Conservation (phyloP, 2,888 invertebrate genomes). For the Nemurella pictetii region DNA sequence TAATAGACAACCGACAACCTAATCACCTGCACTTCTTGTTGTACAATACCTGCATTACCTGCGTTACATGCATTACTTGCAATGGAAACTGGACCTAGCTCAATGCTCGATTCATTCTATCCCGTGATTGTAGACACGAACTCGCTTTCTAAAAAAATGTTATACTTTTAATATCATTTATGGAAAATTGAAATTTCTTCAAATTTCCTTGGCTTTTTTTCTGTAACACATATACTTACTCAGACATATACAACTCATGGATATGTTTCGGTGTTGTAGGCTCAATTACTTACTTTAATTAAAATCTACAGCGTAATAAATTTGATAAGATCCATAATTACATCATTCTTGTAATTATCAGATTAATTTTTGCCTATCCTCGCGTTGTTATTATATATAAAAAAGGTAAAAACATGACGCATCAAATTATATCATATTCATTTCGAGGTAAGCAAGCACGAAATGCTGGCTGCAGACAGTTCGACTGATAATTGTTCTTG, state of each 20-base stretch:
- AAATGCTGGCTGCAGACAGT: too few relatives aligned
- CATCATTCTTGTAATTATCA: neutral
- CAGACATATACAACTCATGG: neutral
- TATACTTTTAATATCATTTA: neutral
- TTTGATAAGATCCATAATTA: neutral
- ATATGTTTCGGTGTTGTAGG: neutral
- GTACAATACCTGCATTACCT: too few relatives aligned
- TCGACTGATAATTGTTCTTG: too few relatives aligned
- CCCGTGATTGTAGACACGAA: neutral
- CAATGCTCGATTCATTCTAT: too few relatives aligned
- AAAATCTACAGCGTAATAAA: neutral
- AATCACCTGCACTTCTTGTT: too few relatives aligned
- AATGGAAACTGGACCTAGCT: too few relatives aligned
- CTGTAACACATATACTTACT: neutral
- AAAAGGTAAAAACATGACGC: neutral
- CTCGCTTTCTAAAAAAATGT: neutral
- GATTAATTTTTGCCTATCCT: neutral
- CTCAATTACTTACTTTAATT: neutral
- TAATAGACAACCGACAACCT: too few relatives aligned
- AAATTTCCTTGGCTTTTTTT: neutral
- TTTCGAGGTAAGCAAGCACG: too few relatives aligned
- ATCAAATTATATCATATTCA: too few relatives aligned
- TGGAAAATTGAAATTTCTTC: neutral
- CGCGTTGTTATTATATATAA: neutral
- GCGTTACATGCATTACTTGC: too few relatives aligned